phyloP scores from a whole-genome alignment of 2,888 invertebrate species.

The Allolobophora icterica region DNA sequence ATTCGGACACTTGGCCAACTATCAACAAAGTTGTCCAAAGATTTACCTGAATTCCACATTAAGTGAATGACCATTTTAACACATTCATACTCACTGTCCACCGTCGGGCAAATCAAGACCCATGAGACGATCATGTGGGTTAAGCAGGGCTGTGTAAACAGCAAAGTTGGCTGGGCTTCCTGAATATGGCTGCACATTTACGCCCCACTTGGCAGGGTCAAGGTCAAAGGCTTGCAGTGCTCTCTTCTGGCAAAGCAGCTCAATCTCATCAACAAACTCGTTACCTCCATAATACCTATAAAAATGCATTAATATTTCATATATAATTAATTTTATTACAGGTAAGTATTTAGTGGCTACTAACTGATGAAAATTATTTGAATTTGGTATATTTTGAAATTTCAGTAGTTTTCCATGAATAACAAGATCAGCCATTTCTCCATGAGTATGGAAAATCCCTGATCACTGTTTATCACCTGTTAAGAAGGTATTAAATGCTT shows the following conservation, averaged over 20 bases:
- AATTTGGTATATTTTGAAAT: not conserved
- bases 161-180: slow-evolving; percentile 96
- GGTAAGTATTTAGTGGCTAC: not conserved
- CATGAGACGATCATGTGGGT: slow-evolving; percentile 95
- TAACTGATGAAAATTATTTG: not conserved
- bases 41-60: not conserved
- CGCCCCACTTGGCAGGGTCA: slow-evolving; percentile 87
- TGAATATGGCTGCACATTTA: slow-evolving; percentile 96
- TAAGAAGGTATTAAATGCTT: not conserved
- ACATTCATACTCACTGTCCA: slow-evolving; percentile 74
- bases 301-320: slow-evolving; percentile 13
- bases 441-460: not conserved
- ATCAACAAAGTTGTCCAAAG: not conserved
- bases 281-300: slow-evolving; percentile 95
- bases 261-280: slow-evolving; percentile 91
- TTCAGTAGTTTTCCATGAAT: not conserved
- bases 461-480: not conserved
- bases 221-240: slow-evolving; percentile 83
- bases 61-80: not conserved
- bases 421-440: not conserved
- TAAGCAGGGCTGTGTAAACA: slow-evolving; percentile 83
- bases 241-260: slow-evolving; percentile 84
- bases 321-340: not conserved
- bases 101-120: slow-evolving; percentile 93
- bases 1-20: not conserved